phyloP scores from a whole-genome alignment of 2,113 vertebrate genomes.

The Micronycteris hirsuta region DNA sequence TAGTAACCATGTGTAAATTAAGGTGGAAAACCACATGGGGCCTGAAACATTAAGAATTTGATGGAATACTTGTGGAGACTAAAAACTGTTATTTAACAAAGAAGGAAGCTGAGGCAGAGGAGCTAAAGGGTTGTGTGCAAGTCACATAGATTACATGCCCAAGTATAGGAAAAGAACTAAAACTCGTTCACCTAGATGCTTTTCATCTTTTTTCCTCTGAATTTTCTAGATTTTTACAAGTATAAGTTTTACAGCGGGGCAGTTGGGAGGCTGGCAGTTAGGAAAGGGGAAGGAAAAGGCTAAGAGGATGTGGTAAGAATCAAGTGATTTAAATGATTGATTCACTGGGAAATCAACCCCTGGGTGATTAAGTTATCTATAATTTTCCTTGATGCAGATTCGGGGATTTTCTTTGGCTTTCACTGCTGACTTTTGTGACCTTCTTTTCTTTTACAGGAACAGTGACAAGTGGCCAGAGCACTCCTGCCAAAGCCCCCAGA shows the following conservation, averaged over 20 bases:
- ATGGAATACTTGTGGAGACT: neutral
- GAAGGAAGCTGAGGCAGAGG: neutral
- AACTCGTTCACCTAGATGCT: neutral
- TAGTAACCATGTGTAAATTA: neutral
- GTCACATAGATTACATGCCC: neutral
- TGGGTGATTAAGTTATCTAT: neutral
- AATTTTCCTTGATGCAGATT: neutral
- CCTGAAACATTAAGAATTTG: neutral
- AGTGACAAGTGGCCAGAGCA: conserved; percentile 71
- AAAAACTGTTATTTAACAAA: neutral
- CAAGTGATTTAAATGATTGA: neutral
- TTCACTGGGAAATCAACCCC: neutral
- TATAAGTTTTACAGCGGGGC: neutral
- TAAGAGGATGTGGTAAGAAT: neutral
- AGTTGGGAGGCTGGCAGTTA: neutral
- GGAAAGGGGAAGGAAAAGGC: neutral
- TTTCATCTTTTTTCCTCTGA: neutral
- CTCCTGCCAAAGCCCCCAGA: conserved; percentile 85
- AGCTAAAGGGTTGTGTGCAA: neutral
- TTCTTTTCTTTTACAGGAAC: conserved; percentile 49
- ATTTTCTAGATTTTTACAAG: conserved; percentile 24
- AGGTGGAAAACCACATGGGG: neutral
- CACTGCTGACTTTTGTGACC: conserved; percentile 40
- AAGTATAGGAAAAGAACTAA: neutral
- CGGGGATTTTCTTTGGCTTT: neutral